A percentile compares a stretch with the other conserved stretches of the same genome.
These are phyloP conservation scores for Solenopsis invicta DNA, from an alignment of 1,140 invertebrate species.

Conservation along the genomic window DNA sequence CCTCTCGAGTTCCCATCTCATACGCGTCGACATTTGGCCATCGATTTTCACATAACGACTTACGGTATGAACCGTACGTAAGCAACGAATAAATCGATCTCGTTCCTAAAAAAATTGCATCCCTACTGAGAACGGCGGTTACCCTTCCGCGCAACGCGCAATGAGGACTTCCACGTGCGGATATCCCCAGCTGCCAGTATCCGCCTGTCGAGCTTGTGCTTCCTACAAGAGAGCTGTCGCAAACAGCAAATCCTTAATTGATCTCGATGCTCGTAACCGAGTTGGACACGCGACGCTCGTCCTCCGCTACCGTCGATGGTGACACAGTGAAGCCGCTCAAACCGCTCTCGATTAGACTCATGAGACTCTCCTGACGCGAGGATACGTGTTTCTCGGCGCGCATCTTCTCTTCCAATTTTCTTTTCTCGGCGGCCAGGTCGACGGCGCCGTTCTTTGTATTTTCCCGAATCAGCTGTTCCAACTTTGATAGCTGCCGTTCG, in stretches of 20 bases:
- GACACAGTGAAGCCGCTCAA: constrained; percentile 75
- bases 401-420: constrained; percentile 70
- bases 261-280: constrained; percentile 77
- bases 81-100: constrained; percentile 47
- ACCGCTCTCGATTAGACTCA: constrained; percentile 79
- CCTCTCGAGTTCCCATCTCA: constrained; percentile 13
- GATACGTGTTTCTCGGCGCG: constrained; percentile 63
- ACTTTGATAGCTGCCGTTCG: constrained; percentile 74
- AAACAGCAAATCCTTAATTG: constrained; percentile 63
- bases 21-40: not conserved
- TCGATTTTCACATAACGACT: constrained; percentile 42
- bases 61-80: constrained; percentile 2
- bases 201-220: constrained; percentile 27
- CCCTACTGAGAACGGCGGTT: constrained; percentile 31
- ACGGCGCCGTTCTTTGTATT: constrained; percentile 71
- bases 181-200: constrained; percentile 7
- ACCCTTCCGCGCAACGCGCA: not conserved
- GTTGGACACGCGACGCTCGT: constrained; percentile 63
- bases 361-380: constrained; percentile 67
- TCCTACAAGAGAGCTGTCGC: constrained; percentile 16
- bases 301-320: constrained; percentile 51
- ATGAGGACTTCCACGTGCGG: not conserved
- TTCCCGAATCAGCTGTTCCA: constrained; percentile 79
- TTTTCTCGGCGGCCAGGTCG: constrained; percentile 34
- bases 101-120: constrained; percentile 24